A percentile compares a stretch with the other conserved stretches of the same genome.
These are phyloP conservation scores for Chlorops oryzae DNA, from an alignment of 1,140 invertebrate genomes.

Conservation along the genomic window DNA sequence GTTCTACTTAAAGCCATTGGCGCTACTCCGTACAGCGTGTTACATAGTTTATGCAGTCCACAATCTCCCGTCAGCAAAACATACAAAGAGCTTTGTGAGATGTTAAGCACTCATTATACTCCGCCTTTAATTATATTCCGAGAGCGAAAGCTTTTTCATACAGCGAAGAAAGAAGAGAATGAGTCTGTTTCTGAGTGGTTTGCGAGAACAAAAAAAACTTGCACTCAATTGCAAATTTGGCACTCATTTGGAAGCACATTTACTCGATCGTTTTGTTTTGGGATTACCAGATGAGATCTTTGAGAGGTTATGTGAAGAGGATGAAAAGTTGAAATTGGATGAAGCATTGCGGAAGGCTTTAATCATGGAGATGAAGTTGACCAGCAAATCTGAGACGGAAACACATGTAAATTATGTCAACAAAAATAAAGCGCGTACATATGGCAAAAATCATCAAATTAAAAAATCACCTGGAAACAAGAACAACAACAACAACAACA, in stretches of 20 bases:
- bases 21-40: too few relatives aligned
- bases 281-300: slow-evolving; percentile 8
- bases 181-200: slow-evolving; percentile 2
- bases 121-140: not conserved
- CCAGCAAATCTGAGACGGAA: too few relatives aligned
- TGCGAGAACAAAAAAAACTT: slow-evolving; percentile 6
- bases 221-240: slow-evolving; percentile 11
- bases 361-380: slow-evolving; percentile 12
- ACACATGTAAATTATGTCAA: too few relatives aligned
- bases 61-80: not conserved
- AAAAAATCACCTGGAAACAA: too few relatives aligned
- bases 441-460: too few relatives aligned
- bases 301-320: slow-evolving; percentile 11
- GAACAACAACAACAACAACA: not conserved
- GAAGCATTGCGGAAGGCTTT: slow-evolving; percentile 8
- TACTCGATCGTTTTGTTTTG: slow-evolving; percentile 10
- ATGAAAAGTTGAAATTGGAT: slow-evolving; percentile 6
- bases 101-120: too few relatives aligned
- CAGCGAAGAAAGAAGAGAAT: not conserved
- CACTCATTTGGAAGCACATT: slow-evolving; percentile 4
- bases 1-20: not conserved
- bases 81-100: not conserved
- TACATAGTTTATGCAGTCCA: not conserved
- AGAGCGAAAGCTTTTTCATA: slow-evolving; percentile 3
- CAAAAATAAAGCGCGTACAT: too few relatives aligned